Conservation (phyloP, 2,888 invertebrate species). For the Ashinkailepas kermadecensis region DNA sequence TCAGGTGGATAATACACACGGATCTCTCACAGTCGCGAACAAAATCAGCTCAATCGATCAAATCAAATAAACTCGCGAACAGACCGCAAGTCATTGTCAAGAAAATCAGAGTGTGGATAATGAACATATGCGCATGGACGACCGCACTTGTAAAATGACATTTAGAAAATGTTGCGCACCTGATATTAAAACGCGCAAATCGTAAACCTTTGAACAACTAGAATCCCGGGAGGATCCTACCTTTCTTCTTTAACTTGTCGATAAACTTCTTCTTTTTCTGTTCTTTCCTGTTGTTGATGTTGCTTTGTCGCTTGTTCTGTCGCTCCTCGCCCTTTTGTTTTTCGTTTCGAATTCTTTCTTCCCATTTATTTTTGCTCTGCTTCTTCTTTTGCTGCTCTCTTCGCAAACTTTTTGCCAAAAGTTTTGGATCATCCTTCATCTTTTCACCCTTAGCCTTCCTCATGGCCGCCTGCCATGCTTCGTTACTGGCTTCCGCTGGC, state of each 20-base stretch:
- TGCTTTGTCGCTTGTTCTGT: neutral
- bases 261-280: neutral
- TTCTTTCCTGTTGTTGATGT: neutral
- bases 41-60: too few relatives aligned
- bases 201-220: neutral
- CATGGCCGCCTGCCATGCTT: neutral
- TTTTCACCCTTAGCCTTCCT: neutral
- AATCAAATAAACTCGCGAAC: too few relatives aligned
- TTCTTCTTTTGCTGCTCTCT: slow-evolving; percentile 16
- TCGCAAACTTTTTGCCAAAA: neutral
- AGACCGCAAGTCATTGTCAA: too few relatives aligned
- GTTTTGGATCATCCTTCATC: neutral
- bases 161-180: too few relatives aligned
- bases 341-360: neutral
- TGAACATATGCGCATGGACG: too few relatives aligned
- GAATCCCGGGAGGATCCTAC: slow-evolving; percentile 8
- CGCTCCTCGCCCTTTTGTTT: neutral
- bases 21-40: too few relatives aligned
- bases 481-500: neutral
- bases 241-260: slow-evolving; percentile 5
- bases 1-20: too few relatives aligned
- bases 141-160: too few relatives aligned
- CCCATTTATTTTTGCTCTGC: slow-evolving; percentile 9
- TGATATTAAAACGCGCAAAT: too few relatives aligned
- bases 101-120: too few relatives aligned